Base-by-base conservation (phyloP, 2,888 invertebrate genomes). In the Meteorus cinctellus region DNA sequence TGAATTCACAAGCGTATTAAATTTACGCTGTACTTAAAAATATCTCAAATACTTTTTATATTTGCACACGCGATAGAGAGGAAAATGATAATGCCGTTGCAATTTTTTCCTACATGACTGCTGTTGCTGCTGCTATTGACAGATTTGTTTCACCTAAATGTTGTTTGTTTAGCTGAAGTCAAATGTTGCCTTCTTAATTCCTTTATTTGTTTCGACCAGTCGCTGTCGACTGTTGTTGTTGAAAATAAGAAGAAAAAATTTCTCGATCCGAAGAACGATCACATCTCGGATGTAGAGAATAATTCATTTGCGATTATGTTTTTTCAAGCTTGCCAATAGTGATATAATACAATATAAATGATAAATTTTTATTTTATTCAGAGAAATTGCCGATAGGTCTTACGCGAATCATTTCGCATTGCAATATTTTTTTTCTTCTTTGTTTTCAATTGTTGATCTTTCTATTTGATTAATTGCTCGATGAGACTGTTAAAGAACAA, bases 131-230 rank as follows among this genome's bases (percentile, higher is more conserved):
- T 48, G 48, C 19, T 55, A 36, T 65, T 65, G 65, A 65, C 24
- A 48, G 68, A 88, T 89, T 89, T 89, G 89, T 86, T 87, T 89
- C 89, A 85, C 83, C 89, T 89, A 89, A 89, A 89, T 87, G 83
- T 79, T 80, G 73, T 78, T 60, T 83, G 88, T 89, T 89, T 89
- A 89, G 89, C 84, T 89, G 89, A 89, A 87, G 84, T 86, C 88
- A 89, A 85, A 88, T 87, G 67, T 55, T n/a, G 67, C 59, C 24
- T 59, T 70, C 12, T 70, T 24, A 31, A 59, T 82, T 82, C 78
- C 48, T 74, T 72, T 75, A 78, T 77, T 73, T 69, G 27, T 60
- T 60, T 74, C 48, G 59, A 72, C 63, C 73, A 55, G 19, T 55
- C 55, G n/a, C 8, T 19, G 19, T 55, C 19, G 72, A 76, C 76